phyloP scores from a whole-genome alignment of 2,888 invertebrate genomes.

The Eupeodes latifasciatus region DNA sequence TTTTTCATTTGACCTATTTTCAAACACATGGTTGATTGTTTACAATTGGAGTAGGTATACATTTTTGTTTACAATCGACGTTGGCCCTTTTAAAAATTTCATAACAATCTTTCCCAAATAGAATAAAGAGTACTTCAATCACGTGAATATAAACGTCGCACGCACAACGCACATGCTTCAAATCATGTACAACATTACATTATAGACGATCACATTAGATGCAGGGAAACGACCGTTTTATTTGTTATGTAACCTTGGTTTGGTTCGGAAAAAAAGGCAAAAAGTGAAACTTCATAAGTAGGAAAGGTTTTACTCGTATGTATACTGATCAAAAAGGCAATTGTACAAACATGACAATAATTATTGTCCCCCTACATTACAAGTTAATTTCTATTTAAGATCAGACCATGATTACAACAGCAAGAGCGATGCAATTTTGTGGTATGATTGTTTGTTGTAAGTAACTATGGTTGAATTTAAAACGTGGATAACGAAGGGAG shows the following conservation, averaged over 20 bases:
- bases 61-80: neutral
- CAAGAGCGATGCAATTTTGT: too few species aligned
- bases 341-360: neutral
- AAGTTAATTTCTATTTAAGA: too few species aligned
- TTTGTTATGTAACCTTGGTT: constrained; percentile 1
- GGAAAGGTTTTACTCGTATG: neutral
- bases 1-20: constrained; percentile 52
- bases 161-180: constrained; percentile 38
- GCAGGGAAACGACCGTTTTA: neutral
- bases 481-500: too few species aligned
- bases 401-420: too few species aligned
- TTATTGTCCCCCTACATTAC: neutral
- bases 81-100: constrained; percentile 33
- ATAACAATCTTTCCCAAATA: too few species aligned
- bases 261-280: neutral
- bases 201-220: neutral
- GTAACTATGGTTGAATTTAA: too few species aligned
- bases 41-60: neutral
- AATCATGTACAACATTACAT: constrained; percentile 27
- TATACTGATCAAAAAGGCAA: neutral
- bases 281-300: neutral
- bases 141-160: constrained; percentile 7
- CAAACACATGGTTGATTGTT: constrained; percentile 13
- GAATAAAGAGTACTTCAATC: neutral
- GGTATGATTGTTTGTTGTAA: too few species aligned